Evolutionary conservation across 2,797 vertebrate genomes (phyloP), one percentile per base, ranked within the genome.

Genomic region (Chrysocyon brachyurus): DNA sequence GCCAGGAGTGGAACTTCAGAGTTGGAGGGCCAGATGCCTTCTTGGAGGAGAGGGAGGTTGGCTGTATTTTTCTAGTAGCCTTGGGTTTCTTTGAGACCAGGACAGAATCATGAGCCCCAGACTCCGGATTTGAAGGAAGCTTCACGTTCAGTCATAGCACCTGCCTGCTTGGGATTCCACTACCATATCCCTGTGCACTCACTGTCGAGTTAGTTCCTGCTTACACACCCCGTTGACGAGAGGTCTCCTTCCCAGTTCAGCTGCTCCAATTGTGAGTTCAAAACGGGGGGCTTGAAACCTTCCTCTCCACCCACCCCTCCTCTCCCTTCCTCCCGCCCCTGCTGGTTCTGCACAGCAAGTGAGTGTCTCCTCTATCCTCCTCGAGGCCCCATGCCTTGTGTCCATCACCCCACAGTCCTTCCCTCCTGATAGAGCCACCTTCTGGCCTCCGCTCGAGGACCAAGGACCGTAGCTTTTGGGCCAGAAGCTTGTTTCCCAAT

Each of bases 1-100:
- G 31, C 57, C 90, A 63, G 85, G n/a, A 84, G 33, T 31, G 81
- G 59, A 17, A 82, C 88, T 92, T 97, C 87, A 78, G 88, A 96
- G 92, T 64, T 12, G 15, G 0, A 3, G 49, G n/a, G 78, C 49
- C 79, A 22, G 6, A 57, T 1, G 57, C 46, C 85, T 95, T 79
- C 70, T 59, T 9, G 66, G 75, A 49, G 22, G 36, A 79, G 33
- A 72, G 64, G 10, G 57, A 61, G 22, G 46, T 72, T 61, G 73
- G 1, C 77, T 59, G 17, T 31, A 16, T 79, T 84, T 87, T 70
- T 52, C 68, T 63, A n/a, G 56, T 40, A 78, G 52, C 85, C 77
- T 90, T 54, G 78, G 33, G 16, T 73, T 96, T 88, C 87, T 73
- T 56, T 79, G 54, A 61, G n/a, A 36, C n/a, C 57, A 40, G 26